phyloP scores from a whole-genome alignment of 2,797 vertebrate genomes.

The Sciurus vulgaris region DNA sequence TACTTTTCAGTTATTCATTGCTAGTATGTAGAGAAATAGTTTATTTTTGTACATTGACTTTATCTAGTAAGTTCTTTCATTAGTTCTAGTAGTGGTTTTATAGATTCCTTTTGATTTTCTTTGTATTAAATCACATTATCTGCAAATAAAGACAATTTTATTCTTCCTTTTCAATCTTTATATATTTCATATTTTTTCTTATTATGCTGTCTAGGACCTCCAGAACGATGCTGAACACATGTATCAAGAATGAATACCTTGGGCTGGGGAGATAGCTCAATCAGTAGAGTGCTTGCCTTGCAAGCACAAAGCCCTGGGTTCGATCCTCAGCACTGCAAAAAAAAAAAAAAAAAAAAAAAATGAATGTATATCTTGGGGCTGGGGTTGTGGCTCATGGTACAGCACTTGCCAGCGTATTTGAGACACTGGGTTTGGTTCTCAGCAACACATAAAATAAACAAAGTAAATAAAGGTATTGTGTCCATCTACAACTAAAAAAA shows the following conservation, averaged over 20 bases:
- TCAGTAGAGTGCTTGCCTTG: too few species aligned
- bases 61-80: background rate
- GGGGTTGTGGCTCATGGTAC: too few species aligned
- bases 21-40: background rate
- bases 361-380: too few species aligned
- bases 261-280: too few species aligned
- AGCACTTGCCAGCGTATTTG: too few species aligned
- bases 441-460: too few species aligned
- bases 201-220: background rate
- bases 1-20: background rate
- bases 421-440: background rate
- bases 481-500: too few species aligned
- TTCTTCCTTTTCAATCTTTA: background rate
- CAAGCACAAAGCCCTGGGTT: background rate
- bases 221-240: background rate
- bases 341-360: too few species aligned
- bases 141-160: background rate
- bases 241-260: background rate
- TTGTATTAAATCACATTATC: background rate
- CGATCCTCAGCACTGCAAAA: too few species aligned
- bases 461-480: too few species aligned
- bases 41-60: background rate
- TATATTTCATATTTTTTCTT: slow-evolving; percentile 1
- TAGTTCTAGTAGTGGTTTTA: background rate
- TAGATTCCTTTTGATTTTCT: background rate